Base-by-base conservation (phyloP, 2,113 vertebrate genomes). In the Hucho hucho region DNA sequence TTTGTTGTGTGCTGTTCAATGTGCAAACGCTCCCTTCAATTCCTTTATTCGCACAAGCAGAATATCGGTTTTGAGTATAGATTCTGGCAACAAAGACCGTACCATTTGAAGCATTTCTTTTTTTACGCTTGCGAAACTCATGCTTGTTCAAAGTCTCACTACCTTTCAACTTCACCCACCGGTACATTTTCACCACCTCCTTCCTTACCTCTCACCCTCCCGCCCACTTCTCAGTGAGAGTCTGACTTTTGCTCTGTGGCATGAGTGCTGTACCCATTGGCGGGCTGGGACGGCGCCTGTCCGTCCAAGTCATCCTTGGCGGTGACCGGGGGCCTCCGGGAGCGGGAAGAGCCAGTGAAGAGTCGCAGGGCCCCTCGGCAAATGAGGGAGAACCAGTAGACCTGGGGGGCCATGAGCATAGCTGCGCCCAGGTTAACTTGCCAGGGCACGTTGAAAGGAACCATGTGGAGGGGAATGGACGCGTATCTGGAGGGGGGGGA, bases 341-440 rank as follows among this genome's bases (percentile, higher is more conserved):
- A 90, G 78, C 83, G 92, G 6, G 84, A 84, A 58, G 89, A 72
- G 74, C 91, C 88, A 11, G 64, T 87, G 81, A 94, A 93, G 66
- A 93, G 85, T 73, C 91, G 91, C 69, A 94, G 87, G 24, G 95
- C 95, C 1, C 95, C 95, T 0, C 95, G 88, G 91, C 94, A 97
- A 91, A 97, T 97, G 22, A 97, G 94, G 78, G 92, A 94, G 87
- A 97, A 96, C 96, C 96, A 97, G 89, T 97, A 97, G 86, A 97
- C 88, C 90, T 97, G 95, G 0, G 96, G 96, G 0, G 95, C 96
- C 83, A 96, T 94, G 77, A 97, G 95, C 80, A 96, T 86, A 11
- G 92, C 92, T 0, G 95, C 94, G 0, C 95, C 96, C 9, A 96
- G 78, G 91, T 97, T 97, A 92, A 92, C 91, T 77, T 95, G 91